Evolutionary conservation across 2,797 vertebrate genomes (phyloP).

Genomic region (Cetoscarus ocellatus): DNA sequence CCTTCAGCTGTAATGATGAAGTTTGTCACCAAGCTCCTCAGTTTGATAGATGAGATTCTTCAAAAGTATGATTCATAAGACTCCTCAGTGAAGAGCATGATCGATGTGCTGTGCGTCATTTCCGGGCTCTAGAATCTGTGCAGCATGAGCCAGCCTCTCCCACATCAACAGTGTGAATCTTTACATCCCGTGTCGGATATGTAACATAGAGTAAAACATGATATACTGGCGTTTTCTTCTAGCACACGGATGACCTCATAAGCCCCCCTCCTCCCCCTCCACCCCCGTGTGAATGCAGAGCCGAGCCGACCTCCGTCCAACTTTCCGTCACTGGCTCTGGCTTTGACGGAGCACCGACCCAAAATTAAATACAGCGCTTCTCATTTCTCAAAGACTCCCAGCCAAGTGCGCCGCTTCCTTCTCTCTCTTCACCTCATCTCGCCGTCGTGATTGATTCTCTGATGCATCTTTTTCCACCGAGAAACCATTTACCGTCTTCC

Average conservation of each 20-base stretch:
- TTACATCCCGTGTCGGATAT: background rate
- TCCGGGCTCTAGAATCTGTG: background rate
- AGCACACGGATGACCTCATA: constrained; percentile 17
- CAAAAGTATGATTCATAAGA: background rate
- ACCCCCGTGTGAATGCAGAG: constrained; percentile 7
- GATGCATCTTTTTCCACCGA: constrained; percentile 4
- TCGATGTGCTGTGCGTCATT: background rate
- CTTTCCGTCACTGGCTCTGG: constrained; percentile 35
- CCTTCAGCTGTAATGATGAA: background rate
- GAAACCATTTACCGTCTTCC: constrained; percentile 39
- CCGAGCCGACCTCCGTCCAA: background rate
- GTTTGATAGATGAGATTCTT: background rate
- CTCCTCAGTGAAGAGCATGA: background rate
- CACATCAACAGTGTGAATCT: background rate
- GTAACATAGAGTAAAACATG: constrained; percentile 4
- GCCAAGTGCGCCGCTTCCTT: constrained; percentile 38
- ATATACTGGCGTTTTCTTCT: background rate
- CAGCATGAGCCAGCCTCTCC: background rate
- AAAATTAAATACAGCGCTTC: constrained; percentile 40
- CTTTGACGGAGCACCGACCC: constrained; percentile 44
- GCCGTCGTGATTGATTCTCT: constrained; percentile 41
- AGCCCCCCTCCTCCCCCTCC: constrained; percentile 9
- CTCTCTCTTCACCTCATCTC: constrained; percentile 54
- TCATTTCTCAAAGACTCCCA: constrained; percentile 38
- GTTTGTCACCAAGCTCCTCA: background rate